Percentiles rank a stretch among this genome's conserved stretches.
phyloP scores from a whole-genome alignment of 2,888 invertebrate species.

The Magallana nippona region DNA sequence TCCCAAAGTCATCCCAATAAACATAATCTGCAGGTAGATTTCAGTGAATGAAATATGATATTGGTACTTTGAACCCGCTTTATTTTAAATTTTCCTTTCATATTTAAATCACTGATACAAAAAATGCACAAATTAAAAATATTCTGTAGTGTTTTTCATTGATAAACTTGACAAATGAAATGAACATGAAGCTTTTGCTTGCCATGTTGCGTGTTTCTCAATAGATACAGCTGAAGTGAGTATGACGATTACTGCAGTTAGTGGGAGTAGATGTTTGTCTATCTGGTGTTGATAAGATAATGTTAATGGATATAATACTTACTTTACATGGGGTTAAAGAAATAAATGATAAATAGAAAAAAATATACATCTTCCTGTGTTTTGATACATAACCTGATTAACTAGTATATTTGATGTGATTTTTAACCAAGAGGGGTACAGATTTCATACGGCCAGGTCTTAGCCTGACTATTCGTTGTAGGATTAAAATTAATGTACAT shows the following conservation, averaged over 20 bases:
- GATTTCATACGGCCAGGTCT: slow-evolving; percentile 1
- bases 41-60: neutral
- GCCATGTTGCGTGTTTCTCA: neutral
- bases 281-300: slow-evolving; percentile 2
- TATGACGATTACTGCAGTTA: neutral
- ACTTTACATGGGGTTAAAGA: slow-evolving; percentile 20
- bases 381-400: neutral
- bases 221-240: neutral
- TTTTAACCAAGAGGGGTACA: neutral
- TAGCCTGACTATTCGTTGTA: slow-evolving; percentile 15
- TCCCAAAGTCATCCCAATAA: neutral
- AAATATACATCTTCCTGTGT: neutral
- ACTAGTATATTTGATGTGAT: neutral
- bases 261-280: neutral
- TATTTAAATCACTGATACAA: neutral
- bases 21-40: no score
- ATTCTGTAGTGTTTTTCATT: neutral
- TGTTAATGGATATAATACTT: neutral
- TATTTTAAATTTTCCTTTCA: neutral
- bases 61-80: neutral
- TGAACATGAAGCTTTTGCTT: neutral
- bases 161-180: neutral
- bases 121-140: neutral
- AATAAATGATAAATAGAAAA: neutral
- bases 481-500: neutral